A percentile compares a stretch with the other conserved stretches of the same genome.
phyloP scores from a whole-genome alignment of 2,888 invertebrate genomes.

The Cerastis rubricosa region DNA sequence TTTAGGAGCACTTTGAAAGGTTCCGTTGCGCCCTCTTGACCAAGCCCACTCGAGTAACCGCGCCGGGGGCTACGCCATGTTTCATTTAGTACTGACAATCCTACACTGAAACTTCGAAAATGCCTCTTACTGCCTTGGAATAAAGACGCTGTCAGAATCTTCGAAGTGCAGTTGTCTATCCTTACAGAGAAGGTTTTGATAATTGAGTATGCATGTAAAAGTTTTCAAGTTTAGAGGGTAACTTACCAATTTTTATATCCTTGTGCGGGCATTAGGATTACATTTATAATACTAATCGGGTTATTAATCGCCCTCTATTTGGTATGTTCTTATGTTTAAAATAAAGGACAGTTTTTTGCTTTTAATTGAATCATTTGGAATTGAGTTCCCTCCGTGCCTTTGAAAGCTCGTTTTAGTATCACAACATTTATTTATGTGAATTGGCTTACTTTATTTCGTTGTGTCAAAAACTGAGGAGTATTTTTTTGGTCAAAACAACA shows the following conservation, averaged over 20 bases:
- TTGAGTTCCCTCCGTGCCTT: neutral
- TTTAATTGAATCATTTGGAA: conserved; percentile 2
- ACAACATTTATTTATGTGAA: neutral
- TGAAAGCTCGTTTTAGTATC: neutral
- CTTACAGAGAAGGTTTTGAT: conserved; percentile 16
- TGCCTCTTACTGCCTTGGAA: neutral
- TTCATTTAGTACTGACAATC: conserved; percentile 13
- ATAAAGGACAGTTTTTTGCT: neutral
- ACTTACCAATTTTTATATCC: conserved; percentile 20
- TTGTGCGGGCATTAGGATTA: conserved; percentile 21
- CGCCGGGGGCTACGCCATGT: conserved; percentile 25
- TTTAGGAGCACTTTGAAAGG: conserved; percentile 59
- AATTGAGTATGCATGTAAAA: conserved; percentile 37
- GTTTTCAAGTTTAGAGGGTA: conserved; percentile 29
- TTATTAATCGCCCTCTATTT: neutral
- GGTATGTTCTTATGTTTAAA: neutral
- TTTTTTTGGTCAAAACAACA: neutral
- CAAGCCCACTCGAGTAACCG: conserved; percentile 41
- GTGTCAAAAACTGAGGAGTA: neutral
- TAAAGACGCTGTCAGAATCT: neutral
- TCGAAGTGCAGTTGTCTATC: neutral
- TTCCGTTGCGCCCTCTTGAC: conserved; percentile 62
- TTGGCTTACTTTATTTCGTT: neutral
- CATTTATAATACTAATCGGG: conserved; percentile 17
- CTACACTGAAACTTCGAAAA: neutral